A percentile compares a stretch with the other conserved stretches of the same genome.
Evolutionary conservation across 1,140 invertebrate genomes (phyloP).

Genomic region (Antheraea mylitta): DNA sequence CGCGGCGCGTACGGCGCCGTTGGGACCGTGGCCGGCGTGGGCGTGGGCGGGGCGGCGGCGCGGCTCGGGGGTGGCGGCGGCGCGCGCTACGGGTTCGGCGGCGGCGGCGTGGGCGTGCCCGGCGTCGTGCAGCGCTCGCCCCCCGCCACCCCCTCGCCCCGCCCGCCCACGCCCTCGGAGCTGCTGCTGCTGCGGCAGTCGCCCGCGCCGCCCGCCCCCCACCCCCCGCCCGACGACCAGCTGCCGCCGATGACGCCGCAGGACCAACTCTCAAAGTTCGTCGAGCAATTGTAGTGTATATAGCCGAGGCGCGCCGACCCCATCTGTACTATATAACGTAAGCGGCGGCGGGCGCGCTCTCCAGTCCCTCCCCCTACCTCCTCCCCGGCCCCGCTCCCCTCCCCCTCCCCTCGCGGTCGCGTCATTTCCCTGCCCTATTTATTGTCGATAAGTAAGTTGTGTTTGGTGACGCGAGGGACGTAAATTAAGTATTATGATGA

Average conservation of each 20-base stretch:
- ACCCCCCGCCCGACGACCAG: conserved; percentile 85
- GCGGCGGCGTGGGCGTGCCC: conserved; percentile 50
- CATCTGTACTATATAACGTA: conserved; percentile 62
- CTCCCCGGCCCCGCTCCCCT: too few relatives aligned
- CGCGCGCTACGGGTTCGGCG: conserved; percentile 51
- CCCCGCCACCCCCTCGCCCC: too few relatives aligned
- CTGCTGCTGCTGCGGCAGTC: conserved; percentile 81
- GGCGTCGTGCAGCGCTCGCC: too few relatives aligned
- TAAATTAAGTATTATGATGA: conserved; percentile 72
- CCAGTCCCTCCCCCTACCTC: too few relatives aligned
- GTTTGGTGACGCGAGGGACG: conserved; percentile 64
- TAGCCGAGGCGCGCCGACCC: conserved; percentile 45
- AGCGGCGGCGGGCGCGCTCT: conserved; percentile 36
- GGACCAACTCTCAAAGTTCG: conserved; percentile 95
- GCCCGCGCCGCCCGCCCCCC: conserved; percentile 82
- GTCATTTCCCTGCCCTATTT: conserved; percentile 53
- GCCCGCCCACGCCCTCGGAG: too few relatives aligned
- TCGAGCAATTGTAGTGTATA: conserved; percentile 92
- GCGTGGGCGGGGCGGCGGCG: too few relatives aligned
- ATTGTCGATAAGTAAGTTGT: conserved; percentile 57
- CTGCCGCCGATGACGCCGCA: conserved; percentile 90
- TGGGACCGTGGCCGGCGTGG: too few relatives aligned
- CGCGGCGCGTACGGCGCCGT: too few relatives aligned
- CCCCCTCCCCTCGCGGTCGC: conserved; percentile 30
- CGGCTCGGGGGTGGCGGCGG: too few relatives aligned